A percentile compares a stretch with the other conserved stretches of the same genome.
phyloP scores from a whole-genome alignment of 2,888 invertebrate species.

The Gymnoscelis rufifasciata region DNA sequence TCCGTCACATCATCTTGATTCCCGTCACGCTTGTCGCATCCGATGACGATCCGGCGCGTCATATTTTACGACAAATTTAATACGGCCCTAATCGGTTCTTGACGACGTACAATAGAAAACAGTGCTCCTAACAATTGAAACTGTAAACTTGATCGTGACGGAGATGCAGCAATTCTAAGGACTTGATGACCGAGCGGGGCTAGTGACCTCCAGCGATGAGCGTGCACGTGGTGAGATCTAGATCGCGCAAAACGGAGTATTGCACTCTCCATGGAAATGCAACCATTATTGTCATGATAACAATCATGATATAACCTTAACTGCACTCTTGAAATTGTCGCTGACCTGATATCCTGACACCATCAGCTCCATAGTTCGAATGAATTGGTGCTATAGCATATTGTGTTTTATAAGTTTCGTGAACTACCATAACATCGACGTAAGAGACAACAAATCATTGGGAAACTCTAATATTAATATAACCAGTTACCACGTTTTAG shows the following conservation, averaged over 20 bases:
- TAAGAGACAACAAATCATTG: too few species aligned
- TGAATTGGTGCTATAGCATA: too few species aligned
- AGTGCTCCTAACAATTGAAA: conserved; percentile 54
- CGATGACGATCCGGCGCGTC: conserved; percentile 40
- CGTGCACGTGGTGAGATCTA: conserved; percentile 51
- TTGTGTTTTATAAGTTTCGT: too few species aligned
- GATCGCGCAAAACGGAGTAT: conserved; percentile 34
- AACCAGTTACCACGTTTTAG: too few species aligned
- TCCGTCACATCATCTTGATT: conserved; percentile 35
- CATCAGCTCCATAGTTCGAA: too few species aligned
- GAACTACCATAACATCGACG: too few species aligned
- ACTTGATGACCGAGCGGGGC: conserved; percentile 65
- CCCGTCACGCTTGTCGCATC: conserved; percentile 39
- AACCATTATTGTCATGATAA: conserved; percentile 6
- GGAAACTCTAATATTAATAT: too few species aligned
- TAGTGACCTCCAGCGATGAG: conserved; percentile 61
- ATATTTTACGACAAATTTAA: conserved; percentile 37
- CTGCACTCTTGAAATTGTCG: background rate
- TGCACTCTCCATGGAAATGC: conserved; percentile 9
- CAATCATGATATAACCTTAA: background rate
- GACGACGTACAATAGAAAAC: conserved; percentile 33
- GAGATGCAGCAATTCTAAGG: conserved; percentile 49
- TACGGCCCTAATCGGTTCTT: conserved; percentile 53
- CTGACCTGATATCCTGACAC: background rate
- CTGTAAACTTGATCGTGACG: conserved; percentile 72